phyloP scores from a whole-genome alignment of 2,113 vertebrate genomes.

The Brachypteracias leptosomus region DNA sequence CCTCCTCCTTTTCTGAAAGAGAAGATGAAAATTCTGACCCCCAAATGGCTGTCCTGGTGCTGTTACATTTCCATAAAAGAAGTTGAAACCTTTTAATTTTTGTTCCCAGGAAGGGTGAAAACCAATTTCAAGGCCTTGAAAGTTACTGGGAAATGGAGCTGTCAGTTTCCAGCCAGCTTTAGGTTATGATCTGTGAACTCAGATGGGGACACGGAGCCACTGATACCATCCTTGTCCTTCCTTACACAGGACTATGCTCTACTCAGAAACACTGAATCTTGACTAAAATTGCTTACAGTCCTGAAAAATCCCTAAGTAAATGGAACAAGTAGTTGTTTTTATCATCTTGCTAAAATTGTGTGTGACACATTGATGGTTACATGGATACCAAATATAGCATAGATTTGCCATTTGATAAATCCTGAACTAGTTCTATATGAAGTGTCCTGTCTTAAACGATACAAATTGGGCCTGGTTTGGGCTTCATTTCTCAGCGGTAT shows the following conservation, averaged over 20 bases:
- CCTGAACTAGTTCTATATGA: neutral
- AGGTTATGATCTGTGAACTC: neutral
- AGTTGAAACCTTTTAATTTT: neutral
- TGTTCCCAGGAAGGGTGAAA: neutral
- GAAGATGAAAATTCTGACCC: neutral
- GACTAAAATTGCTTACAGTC: neutral
- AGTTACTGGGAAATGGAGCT: neutral
- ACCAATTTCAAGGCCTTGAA: neutral
- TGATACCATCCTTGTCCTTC: neutral
- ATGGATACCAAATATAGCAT: neutral
- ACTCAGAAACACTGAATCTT: neutral
- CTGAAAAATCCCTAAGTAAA: neutral
- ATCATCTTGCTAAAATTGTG: neutral
- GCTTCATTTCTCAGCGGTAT: neutral
- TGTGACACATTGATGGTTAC: neutral
- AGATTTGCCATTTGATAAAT: neutral
- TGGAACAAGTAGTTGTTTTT: neutral
- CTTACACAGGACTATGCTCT: neutral
- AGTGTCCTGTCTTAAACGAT: neutral
- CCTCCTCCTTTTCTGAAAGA: neutral
- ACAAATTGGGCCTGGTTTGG: neutral
- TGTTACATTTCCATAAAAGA: neutral
- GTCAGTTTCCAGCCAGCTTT: neutral
- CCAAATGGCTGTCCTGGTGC: neutral
- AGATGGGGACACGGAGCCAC: accelerated